Evolutionary conservation across 2,797 vertebrate species (phyloP).

Genomic region (Gadopsis marmoratus): DNA sequence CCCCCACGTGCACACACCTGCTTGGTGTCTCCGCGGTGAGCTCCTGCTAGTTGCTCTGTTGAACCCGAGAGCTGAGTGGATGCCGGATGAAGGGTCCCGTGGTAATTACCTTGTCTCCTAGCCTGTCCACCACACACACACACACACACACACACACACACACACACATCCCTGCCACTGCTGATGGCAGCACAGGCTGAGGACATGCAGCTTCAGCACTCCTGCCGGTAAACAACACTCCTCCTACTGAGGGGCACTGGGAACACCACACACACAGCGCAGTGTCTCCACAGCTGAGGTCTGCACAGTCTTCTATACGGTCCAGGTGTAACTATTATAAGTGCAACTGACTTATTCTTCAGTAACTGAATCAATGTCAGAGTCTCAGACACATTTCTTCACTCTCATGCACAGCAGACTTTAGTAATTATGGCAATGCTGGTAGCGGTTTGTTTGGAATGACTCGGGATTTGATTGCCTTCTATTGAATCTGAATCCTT

Average conservation of each 20-base stretch:
- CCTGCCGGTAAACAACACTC: conserved; percentile 63
- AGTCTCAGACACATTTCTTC: background rate
- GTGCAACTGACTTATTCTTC: no score
- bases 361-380: no score
- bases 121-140: conserved; percentile 10
- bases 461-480: background rate
- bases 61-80: conserved; percentile 52
- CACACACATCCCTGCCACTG: conserved; percentile 35
- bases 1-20: conserved; percentile 13
- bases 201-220: conserved; percentile 74
- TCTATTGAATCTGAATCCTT: background rate
- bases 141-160: background rate
- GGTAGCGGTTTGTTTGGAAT: background rate
- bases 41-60: conserved; percentile 58
- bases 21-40: conserved; percentile 16
- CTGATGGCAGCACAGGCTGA: conserved; percentile 67
- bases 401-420: background rate
- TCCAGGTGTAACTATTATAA: background rate
- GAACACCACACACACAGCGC: background rate
- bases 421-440: background rate
- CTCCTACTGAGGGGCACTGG: conserved; percentile 25
- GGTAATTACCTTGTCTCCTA: conserved; percentile 63
- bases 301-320: background rate
- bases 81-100: conserved; percentile 57
- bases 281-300: conserved; percentile 12